These are phyloP conservation scores for Ochlodes sylvanus DNA, from an alignment of 2,888 invertebrate genomes.

Conservation along the genomic window DNA sequence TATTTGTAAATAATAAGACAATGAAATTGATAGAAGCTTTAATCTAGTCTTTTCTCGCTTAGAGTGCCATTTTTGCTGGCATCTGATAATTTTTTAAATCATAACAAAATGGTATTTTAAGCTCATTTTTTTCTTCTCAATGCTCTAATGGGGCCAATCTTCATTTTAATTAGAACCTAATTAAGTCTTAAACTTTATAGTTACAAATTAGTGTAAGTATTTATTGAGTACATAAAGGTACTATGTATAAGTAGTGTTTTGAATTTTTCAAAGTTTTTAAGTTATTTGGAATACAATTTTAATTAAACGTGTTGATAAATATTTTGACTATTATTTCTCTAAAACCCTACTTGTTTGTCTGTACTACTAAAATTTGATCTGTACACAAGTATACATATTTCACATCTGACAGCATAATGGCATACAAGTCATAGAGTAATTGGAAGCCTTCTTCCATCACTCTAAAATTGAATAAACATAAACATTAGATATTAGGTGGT, in stretches of 20 bases:
- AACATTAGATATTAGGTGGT: background rate
- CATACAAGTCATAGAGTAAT: background rate
- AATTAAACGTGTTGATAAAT: conserved; percentile 78
- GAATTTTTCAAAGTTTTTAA: conserved; percentile 80
- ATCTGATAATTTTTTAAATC: conserved; percentile 59
- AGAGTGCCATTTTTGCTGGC: conserved; percentile 72
- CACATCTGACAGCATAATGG: background rate
- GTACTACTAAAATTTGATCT: too few species aligned
- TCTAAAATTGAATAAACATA: background rate
- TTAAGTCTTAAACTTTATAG: conserved; percentile 61
- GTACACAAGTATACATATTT: too few species aligned
- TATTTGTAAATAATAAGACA: conserved; percentile 59
- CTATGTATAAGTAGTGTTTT: conserved; percentile 73
- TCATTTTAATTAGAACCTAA: conserved; percentile 54
- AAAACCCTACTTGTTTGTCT: background rate
- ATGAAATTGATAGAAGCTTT: conserved; percentile 80
- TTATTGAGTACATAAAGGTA: conserved; percentile 75
- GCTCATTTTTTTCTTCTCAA: conserved; percentile 60
- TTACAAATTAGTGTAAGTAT: conserved; percentile 78
- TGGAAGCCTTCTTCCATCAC: background rate
- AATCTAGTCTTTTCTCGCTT: conserved; percentile 82
- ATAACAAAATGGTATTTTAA: conserved; percentile 56
- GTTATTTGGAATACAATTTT: conserved; percentile 80
- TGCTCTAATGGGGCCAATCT: conserved; percentile 78
- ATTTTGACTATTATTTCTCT: conserved; percentile 40